These are phyloP conservation scores for Homarus gammarus DNA, from an alignment of 2,888 invertebrate genomes.

Conservation along the genomic window DNA sequence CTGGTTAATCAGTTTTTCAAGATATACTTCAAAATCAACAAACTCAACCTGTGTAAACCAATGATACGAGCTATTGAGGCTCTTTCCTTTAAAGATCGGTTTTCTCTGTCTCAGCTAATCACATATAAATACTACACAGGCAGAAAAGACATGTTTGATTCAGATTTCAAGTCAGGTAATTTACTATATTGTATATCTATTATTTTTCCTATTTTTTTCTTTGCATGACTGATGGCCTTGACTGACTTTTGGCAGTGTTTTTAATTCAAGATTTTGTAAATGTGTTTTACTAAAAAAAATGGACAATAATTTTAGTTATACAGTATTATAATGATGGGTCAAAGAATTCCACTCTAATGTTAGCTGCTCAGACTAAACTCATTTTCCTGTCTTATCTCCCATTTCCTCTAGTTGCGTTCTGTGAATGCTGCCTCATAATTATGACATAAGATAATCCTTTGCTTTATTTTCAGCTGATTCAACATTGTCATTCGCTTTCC, in stretches of 20 bases:
- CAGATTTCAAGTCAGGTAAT: constrained; percentile 90
- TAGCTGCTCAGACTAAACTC: too few relatives aligned
- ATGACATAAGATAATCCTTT: neutral
- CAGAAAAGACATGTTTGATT: constrained; percentile 98
- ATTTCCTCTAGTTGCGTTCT: too few relatives aligned
- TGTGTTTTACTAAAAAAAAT: too few relatives aligned
- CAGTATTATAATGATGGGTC: too few relatives aligned
- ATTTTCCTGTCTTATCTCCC: too few relatives aligned
- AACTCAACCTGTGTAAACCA: constrained; percentile 93
- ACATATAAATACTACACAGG: constrained; percentile 99
- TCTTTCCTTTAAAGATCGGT: constrained; percentile 91
- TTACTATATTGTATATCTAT: constrained; percentile 29
- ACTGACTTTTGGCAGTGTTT: too few relatives aligned
- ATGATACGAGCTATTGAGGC: constrained; percentile 97
- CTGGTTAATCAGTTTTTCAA: constrained; percentile 98
- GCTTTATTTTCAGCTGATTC: constrained; percentile 86
- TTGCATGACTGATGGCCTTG: too few relatives aligned
- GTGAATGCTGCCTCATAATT: too few relatives aligned
- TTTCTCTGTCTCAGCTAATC: constrained; percentile 94
- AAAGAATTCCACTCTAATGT: too few relatives aligned
- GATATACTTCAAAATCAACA: constrained; percentile 96
- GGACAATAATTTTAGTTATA: too few relatives aligned
- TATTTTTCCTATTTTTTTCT: too few relatives aligned
- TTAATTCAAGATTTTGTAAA: too few relatives aligned
- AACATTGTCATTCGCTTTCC: constrained; percentile 94